Base-by-base conservation (phyloP, 1,140 invertebrate genomes). In the Archivesica marissinica region DNA sequence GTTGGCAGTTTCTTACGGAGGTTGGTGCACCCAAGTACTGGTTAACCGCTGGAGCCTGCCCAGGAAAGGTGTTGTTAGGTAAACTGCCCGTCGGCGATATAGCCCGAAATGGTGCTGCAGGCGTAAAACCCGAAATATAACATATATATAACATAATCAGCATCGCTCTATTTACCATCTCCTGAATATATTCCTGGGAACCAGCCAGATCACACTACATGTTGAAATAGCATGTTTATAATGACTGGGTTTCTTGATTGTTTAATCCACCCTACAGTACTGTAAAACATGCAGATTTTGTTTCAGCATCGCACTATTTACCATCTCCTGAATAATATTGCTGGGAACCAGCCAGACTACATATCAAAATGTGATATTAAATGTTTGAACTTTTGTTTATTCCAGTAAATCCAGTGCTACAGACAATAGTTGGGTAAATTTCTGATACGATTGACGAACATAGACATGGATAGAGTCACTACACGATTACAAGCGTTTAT, bases 391-490 rank as follows among this genome's bases (percentile, higher is more conserved):
- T 20, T 33, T 23, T 76, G 15, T 38, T 52, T 25, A 23, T 54
- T 84, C 59, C 47, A 39, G 33, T 70, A 70, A 38, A 25, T 70
- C 50, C 47, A 80, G 68, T 56, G 50, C 44, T 17, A 56, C 41
- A 35, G 76, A 85, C 35, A 50, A 61, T 15, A 39, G 56, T n/a
- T 86, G 84, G 84, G 84, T 86, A 33, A 68, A 86, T 33, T 86
- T 86, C 70, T 86, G 75, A 80, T 35, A 41, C 66, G 20, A 33
- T 15, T 23, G n/a, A 52, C 50, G 56, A 66, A 66, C 47, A 52
- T 80, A 80, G 41, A 38, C 30, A 39, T n/a, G n/a, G n/a, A n/a
- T n/a, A n/a, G n/a, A n/a, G n/a, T n/a, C n/a, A n/a, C n/a, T n/a
- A n/a, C n/a, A n/a, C n/a, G n/a, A n/a, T n/a, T n/a, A n/a, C n/a